A percentile compares a stretch with the other conserved stretches of the same genome.
These are phyloP conservation scores for Callosobruchus maculatus DNA, from an alignment of 2,888 invertebrate species.

Conservation along the genomic window DNA sequence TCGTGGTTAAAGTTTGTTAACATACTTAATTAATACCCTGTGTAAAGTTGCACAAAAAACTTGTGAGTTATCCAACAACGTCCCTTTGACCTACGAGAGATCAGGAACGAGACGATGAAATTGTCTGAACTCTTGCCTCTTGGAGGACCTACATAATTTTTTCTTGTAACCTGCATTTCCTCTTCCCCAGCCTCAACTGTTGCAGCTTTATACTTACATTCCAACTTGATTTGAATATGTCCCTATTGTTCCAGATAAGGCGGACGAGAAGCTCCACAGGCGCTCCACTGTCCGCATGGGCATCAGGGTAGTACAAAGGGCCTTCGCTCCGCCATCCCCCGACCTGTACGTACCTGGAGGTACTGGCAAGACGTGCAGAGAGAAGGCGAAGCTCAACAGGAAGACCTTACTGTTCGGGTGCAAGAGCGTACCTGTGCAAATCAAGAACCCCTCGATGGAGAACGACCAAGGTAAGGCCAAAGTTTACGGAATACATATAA, in stretches of 20 bases:
- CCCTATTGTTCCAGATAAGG: constrained; percentile 64
- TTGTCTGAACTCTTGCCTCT: too few relatives aligned
- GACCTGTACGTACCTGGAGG: constrained; percentile 41
- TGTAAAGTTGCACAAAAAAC: too few relatives aligned
- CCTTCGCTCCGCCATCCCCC: constrained; percentile 47
- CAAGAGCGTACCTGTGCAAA: constrained; percentile 38
- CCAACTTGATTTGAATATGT: too few relatives aligned
- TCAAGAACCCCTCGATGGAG: constrained; percentile 24
- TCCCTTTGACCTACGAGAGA: too few relatives aligned
- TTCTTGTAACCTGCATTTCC: too few relatives aligned
- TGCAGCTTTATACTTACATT: too few relatives aligned
- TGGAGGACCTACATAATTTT: too few relatives aligned
- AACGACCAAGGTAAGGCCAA: constrained; percentile 14
- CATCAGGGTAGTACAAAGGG: constrained; percentile 74
- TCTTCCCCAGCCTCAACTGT: too few relatives aligned
- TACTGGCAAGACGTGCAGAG: constrained; percentile 28
- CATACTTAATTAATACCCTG: too few relatives aligned
- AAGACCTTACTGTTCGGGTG: constrained; percentile 42
- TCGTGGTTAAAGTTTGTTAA: too few relatives aligned
- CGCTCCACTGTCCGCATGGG: constrained; percentile 82
- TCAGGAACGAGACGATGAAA: too few relatives aligned
- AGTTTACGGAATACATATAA: neutral
- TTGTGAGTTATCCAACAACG: too few relatives aligned
- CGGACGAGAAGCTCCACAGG: constrained; percentile 77
- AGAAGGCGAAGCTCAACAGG: constrained; percentile 34